Evolutionary conservation across 2,797 vertebrate species (phyloP), one percentile per base, ranked within the genome.

Genomic region (Simalia tracyae): DNA sequence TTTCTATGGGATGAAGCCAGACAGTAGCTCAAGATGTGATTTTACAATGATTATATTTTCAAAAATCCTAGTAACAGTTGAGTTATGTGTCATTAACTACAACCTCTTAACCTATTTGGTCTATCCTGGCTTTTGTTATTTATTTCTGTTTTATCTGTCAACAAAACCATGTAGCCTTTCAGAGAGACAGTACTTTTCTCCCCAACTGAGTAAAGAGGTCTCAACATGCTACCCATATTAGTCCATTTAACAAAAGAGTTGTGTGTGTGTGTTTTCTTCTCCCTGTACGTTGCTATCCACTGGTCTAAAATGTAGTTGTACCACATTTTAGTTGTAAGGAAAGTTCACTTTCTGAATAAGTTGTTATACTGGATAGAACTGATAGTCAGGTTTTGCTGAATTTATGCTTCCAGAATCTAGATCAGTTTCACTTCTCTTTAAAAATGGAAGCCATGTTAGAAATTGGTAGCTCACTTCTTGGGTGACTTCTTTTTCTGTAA

Each of bases 401-500:
- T 46, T 31, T 61, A 10, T 56, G 24, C 24, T 92, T 68, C 66
- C 26, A 76, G 46, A 76, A 7, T 28, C 72, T 54, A 61, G 10
- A 22, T 42, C 63, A 56, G 26, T 81, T 50, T 86, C 54, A 50
- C 11, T 14, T 76, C 10, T 63, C 31, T 76, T 60, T 81, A 6
- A 22, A 61, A 61, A 17, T 36, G 24, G 59, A 22, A 9, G 19
- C 24, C 24, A 57, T 68, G 10, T 24, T 31, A 66, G 28, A 89
- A 72, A 72, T 0, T 3, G 4, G 57, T n/a, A 2, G 1, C 66
- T 89, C 9, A 89, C 61, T 86, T 93, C 87, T 91, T 89, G 19
- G 0, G 86, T 94, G 0, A 10, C 57, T 94, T 93, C 88, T 54
- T 93, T 92, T 84, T 57, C n/a, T 17, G 2, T 92, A 72, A 92